phyloP scores from a whole-genome alignment of 2,797 vertebrate species.

The Scolopax bukidnonensis region DNA sequence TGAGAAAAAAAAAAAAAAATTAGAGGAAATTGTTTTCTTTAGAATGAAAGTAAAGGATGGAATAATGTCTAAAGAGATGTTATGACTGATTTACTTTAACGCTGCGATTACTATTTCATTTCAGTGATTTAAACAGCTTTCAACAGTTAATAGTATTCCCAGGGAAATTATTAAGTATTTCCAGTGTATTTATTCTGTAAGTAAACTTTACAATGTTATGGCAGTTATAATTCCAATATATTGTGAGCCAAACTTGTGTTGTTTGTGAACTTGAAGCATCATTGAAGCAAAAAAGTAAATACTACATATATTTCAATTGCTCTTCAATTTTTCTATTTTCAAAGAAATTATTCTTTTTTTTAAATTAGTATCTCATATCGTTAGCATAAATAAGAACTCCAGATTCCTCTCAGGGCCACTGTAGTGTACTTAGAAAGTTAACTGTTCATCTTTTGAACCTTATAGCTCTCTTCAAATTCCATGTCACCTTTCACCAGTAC shows the following conservation, averaged over 20 bases:
- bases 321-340: not conserved
- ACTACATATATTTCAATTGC: not conserved
- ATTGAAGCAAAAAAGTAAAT: not conserved
- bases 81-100: slow-evolving; percentile 6
- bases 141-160: not conserved
- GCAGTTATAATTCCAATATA: not conserved
- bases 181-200: not conserved
- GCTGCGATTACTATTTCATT: not conserved
- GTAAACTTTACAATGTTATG: not conserved
- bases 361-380: not conserved
- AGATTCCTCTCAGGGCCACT: not conserved
- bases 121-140: slow-evolving; percentile 9
- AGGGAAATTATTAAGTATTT: not conserved
- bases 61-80: slow-evolving; percentile 1
- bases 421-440: not conserved
- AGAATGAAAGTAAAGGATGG: not conserved
- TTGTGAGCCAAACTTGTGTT: not conserved
- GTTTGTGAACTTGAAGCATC: too few species aligned
- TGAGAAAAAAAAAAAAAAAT: slow-evolving; percentile 15
- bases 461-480: not conserved
- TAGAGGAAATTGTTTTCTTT: slow-evolving; percentile 18
- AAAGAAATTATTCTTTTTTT: not conserved
- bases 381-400: not conserved
- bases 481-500: not conserved
- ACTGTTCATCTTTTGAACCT: not conserved